Base-by-base conservation (phyloP, 2,113 vertebrate species). In the Syngnathoides biaculeatus region DNA sequence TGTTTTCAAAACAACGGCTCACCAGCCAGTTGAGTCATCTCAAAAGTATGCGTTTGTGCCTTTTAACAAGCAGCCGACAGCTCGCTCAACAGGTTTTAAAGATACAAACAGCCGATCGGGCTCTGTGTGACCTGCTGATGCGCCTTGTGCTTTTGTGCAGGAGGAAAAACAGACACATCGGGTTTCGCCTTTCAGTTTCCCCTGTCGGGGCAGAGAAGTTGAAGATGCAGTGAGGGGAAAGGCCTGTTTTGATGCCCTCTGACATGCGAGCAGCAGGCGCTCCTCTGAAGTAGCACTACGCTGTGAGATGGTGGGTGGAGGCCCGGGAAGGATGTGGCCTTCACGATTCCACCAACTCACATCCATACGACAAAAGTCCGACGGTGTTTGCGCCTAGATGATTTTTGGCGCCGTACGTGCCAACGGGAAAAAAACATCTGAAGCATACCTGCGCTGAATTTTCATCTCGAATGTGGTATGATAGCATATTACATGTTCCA, bases 251-350 rank as follows among this genome's bases (percentile, higher is more conserved):
- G 70, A 70, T 81, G 81, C 64, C 78, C 75, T 81, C 12, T 40
- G 75, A 87, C 84, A 71, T 45, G 6, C 35, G 67, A 78, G 59
- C 78, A 80, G 75, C 77, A 67, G 66, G 79, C 71, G 65, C 74
- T 89, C 81, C 75, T 78, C 79, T 86, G 89, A 89, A 90, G 79
- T 86, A 75, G 69, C 84, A 73, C 78, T 84, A 86, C 80, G 83
- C 80, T 89, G 80, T 64, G 78, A 87, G 71, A 17, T 50, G 26
- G 75, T 68, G 74, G 59, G 64, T 59, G 58, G 43, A 56, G 38
- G 61, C 64, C 22, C 47, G 68, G 35, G 64, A 22, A 39, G 58
- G 17, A 20, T 57, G 68, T 66, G 38, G 3, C 65, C 42, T 58
- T 67, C 66, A 26, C 38, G 63, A 56, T 84, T 85, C 80, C 55